Percentiles rank a stretch among this genome's conserved stretches.
Evolutionary conservation across 2,113 vertebrate genomes (phyloP).

Genomic region (Talpa occidentalis): DNA sequence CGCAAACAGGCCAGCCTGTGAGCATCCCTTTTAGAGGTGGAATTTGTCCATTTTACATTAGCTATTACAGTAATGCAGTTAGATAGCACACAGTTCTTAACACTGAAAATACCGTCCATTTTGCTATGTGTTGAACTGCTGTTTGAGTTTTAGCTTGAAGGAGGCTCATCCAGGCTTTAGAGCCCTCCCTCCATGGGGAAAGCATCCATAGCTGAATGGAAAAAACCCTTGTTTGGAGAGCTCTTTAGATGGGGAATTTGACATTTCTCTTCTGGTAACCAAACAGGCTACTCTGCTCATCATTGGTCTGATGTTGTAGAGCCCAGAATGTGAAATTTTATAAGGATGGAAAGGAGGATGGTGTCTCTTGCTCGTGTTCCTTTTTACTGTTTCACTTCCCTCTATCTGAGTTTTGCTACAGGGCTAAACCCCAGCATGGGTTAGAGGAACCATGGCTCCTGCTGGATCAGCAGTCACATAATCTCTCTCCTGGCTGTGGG

Average conservation of each 20-base stretch:
- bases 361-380: neutral
- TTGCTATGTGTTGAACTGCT: slow-evolving; percentile 55
- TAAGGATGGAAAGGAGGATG: slow-evolving; percentile 10
- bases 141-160: slow-evolving; percentile 65
- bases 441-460: neutral
- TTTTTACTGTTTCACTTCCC: slow-evolving; percentile 33
- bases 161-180: slow-evolving; percentile 41
- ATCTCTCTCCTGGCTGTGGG: neutral
- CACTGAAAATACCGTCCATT: slow-evolving; percentile 38
- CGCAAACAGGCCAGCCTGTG: neutral
- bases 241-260: slow-evolving; percentile 19
- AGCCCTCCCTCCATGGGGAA: slow-evolving; percentile 31
- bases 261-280: slow-evolving; percentile 31
- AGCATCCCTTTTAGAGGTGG: neutral
- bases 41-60: slow-evolving; percentile 38
- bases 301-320: slow-evolving; percentile 31
- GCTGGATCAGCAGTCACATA: neutral
- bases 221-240: slow-evolving; percentile 62
- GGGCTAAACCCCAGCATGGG: neutral
- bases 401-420: neutral
- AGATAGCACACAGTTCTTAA: neutral
- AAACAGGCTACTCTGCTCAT: slow-evolving; percentile 21
- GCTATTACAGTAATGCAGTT: slow-evolving; percentile 52
- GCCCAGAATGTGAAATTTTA: slow-evolving; percentile 19
- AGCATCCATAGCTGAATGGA: slow-evolving; percentile 35